Base-by-base conservation (phyloP, 64 coral and sea anemone species). In the Montipora sp. region DNA sequence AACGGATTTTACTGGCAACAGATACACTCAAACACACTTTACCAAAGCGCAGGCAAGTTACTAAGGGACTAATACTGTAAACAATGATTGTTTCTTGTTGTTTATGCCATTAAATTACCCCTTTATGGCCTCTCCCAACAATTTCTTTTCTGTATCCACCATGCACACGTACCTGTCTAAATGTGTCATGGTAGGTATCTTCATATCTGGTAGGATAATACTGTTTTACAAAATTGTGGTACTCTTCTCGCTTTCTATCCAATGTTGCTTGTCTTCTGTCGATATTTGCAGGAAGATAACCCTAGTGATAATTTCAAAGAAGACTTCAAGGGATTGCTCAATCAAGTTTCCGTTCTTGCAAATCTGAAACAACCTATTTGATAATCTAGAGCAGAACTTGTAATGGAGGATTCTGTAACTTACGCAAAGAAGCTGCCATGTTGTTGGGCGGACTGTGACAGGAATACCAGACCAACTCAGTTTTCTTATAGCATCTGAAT, bases 391-490 rank as follows among this genome's bases (percentile, higher is more conserved):
- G 53, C 6, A 57, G 11, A 57, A 57, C 11, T 57, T 11, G 11
- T 6, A 57, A 6, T 8, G 7, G 53, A 11, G 7, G 11, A 8
- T 6, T 8, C 8, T 63, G 11, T 63, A 71, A 90, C 98, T 90
- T 94, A 99, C 98, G 79, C 89, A 91, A 6, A 99, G 87, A 3
- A 99, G 80, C 73, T 99, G 98, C 98, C 98, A 99, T 24, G 94
- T 96, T 69, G 95, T 99, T 86, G 98, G 98, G 12, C 98, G 84
- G 8, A 99, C 98, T 73, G 95, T 92, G 12, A 90, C 83, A 70
- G 98, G 98, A 24, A 99, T 93, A 9, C 98, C 98, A 75, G 98
- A 99, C 98, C 98, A 99, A 88, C 98, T 99, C 0, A 96, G 86
- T 63, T 99, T 96, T 23, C 94, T 87, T 84, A 99, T 59, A 19